These are phyloP conservation scores for Sycobia sp. DNA, from an alignment of 1,140 invertebrate species.

Conservation along the genomic window DNA sequence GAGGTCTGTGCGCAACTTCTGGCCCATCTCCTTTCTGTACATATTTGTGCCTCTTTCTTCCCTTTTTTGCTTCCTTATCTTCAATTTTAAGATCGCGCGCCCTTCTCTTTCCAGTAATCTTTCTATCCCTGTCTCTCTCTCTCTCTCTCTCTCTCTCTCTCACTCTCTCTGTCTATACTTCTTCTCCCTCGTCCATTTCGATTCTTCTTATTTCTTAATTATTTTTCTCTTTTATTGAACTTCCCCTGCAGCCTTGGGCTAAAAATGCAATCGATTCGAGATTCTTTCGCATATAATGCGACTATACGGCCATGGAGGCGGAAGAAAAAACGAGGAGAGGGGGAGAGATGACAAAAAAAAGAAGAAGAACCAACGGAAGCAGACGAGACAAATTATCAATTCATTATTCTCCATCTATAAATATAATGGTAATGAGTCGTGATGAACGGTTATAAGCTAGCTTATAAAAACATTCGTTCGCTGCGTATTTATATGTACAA, in stretches of 20 bases:
- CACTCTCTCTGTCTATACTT: neutral
- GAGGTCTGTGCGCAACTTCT: no score
- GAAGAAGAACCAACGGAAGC: neutral
- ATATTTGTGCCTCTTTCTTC: constrained; percentile 16
- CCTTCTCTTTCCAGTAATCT: neutral
- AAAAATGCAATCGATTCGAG: constrained; percentile 25
- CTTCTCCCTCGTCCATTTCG: neutral
- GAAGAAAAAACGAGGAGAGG: no score
- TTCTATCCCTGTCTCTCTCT: neutral
- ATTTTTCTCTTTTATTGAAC: constrained; percentile 1
- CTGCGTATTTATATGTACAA: no score
- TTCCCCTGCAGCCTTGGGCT: neutral
- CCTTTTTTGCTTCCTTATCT: constrained; percentile 11
- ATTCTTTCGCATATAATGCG: constrained; percentile 8
- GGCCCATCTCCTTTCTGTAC: constrained; percentile 24
- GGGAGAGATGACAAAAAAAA: no score
- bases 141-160: neutral
- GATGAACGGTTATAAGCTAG: no score
- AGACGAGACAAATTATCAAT: constrained; percentile 23
- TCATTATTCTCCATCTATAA: no score
- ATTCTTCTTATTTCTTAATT: constrained; percentile 6
- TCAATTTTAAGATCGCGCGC: constrained; percentile 18
- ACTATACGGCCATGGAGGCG: no score
- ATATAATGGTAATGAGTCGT: no score
- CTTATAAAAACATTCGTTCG: no score